These are phyloP conservation scores for Pseudeuparius sepicola DNA, from an alignment of 2,888 invertebrate genomes.

Conservation along the genomic window DNA sequence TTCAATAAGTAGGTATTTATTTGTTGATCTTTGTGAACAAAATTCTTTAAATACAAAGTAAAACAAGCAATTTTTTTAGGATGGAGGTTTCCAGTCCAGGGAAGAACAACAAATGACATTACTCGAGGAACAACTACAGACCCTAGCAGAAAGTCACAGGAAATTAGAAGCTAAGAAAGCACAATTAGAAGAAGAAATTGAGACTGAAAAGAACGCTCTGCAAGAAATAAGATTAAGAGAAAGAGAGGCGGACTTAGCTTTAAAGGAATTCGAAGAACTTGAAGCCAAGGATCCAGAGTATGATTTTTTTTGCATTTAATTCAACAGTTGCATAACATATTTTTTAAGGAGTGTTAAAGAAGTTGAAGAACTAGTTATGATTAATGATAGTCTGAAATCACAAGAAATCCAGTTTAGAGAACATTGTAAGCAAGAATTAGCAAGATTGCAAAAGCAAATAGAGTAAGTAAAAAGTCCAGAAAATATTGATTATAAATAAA, in stretches of 20 bases:
- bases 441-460: constrained; percentile 41
- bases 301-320: constrained; percentile 14
- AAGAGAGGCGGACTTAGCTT: constrained; percentile 36
- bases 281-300: constrained; percentile 45
- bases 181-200: constrained; percentile 38
- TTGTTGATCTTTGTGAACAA: no score
- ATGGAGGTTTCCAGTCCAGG: constrained; percentile 32
- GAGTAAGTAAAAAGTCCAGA: constrained; percentile 25
- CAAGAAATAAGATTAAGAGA: constrained; percentile 32
- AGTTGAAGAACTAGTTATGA: constrained; percentile 51
- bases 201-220: constrained; percentile 23
- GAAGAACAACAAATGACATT: constrained; percentile 30
- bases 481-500: neutral
- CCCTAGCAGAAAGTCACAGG: constrained; percentile 35
- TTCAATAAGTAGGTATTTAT: no score
- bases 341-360: constrained; percentile 35
- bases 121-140: constrained; percentile 32
- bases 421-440: constrained; percentile 58
- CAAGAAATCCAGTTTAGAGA: constrained; percentile 66
- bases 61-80: constrained; percentile 28
- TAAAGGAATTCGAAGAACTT: constrained; percentile 41
- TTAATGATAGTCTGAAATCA: constrained; percentile 61
- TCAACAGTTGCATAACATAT: neutral
- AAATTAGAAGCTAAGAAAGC: constrained; percentile 46
- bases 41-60: no score